Evolutionary conservation across 2,113 vertebrate species (phyloP), one percentile per base, ranked within the genome.

Genomic region (Varanus salvator): DNA sequence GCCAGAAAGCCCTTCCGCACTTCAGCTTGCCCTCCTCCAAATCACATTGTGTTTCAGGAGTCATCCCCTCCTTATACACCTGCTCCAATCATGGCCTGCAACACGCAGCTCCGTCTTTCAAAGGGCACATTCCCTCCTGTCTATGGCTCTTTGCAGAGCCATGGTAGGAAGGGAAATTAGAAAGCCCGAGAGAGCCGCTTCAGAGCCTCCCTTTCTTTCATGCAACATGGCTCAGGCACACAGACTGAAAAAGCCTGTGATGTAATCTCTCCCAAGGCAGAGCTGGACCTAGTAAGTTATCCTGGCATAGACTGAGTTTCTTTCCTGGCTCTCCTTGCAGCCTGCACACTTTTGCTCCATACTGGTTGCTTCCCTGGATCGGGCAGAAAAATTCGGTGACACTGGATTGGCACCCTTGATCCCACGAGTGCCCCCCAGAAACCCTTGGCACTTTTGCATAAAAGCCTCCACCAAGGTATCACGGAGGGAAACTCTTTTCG

Each of bases 401-500:
- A 50, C 44, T 6, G 4, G 54, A 60, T 7, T 0, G 11, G 52
- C 69, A 75, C 54, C 54, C 48, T 44, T 25, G 27, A 64, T 60
- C 71, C 54, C 52, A 3, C 31, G 9, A 72, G 88, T 80, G 60
- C 3, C 34, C 38, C 4, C 80, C 14, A 64, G 4, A 64, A 64
- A 64, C 3, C 0, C 14, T 60, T 25, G 66, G 7, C 68, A 0
- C 60, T 0, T 4, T 14, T 72, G 50, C 50, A 89, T 57, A 60
- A 54, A 85, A 90, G 11, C 4, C n/a, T 38, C 44, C 57, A 64
- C 64, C 34, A 74, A 3, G 0, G 4, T 31, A 57, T 81, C 87
- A 50, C 57, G 34, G 12, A 44, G 29, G 19, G 77, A 44, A 72
- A 5, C 34, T 31, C 52, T 89, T 75, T 75, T 21, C 38, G 14